phyloP scores from a whole-genome alignment of 2,797 vertebrate species.

The Sciaenops ocellatus region DNA sequence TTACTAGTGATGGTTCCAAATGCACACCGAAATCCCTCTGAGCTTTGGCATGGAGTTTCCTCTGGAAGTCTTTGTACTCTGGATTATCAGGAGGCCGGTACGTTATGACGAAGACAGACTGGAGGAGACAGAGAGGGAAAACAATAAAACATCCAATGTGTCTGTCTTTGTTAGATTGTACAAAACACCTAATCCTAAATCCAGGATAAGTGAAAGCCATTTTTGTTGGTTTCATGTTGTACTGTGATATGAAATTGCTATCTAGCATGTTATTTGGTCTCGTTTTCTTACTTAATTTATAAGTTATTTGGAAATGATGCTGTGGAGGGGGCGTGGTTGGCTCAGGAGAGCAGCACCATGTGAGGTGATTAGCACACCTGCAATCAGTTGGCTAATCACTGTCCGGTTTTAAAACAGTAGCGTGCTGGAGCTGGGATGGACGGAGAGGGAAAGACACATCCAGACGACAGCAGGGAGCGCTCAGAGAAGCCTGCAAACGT shows the following conservation, averaged over 20 bases:
- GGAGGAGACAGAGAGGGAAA: slow-evolving; percentile 39
- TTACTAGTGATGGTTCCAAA: slow-evolving; percentile 93
- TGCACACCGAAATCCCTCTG: slow-evolving; percentile 90
- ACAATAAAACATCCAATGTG: neutral
- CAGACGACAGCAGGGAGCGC: no score
- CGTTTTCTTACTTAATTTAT: neutral
- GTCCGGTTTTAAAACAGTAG: no score
- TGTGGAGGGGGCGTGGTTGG: no score
- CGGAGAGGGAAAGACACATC: no score
- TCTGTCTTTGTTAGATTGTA: neutral
- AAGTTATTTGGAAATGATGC: neutral
- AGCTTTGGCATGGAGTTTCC: slow-evolving; percentile 90
- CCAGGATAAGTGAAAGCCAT: neutral
- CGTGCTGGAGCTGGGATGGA: no score
- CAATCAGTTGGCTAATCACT: no score
- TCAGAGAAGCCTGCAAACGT: no score
- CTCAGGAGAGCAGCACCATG: no score
- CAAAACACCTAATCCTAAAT: neutral
- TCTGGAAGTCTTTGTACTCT: slow-evolving; percentile 92
- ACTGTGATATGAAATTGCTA: neutral
- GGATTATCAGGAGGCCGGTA: slow-evolving; percentile 94
- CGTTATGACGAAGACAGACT: slow-evolving; percentile 96
- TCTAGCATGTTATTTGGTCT: neutral
- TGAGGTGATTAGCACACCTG: no score
- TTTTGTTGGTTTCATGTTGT: neutral